phyloP scores from a whole-genome alignment of 2,797 vertebrate species.

The Carcharodon carcharias region DNA sequence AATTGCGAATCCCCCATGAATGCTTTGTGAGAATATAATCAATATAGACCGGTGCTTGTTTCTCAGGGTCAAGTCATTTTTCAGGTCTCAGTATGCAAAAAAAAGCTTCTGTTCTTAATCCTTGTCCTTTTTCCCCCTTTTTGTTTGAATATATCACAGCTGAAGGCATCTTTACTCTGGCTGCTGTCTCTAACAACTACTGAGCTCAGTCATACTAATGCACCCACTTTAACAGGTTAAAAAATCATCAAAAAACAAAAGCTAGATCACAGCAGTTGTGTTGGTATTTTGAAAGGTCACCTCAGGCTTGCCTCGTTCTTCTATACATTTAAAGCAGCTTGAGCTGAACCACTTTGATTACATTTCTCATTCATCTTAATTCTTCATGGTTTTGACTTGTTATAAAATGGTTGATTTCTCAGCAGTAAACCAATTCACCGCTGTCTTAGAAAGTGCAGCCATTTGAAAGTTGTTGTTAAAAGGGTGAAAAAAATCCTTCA shows the following conservation, averaged over 20 bases:
- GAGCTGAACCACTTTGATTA: conserved; percentile 56
- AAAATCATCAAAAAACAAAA: neutral
- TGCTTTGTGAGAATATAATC: neutral
- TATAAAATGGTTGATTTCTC: conserved; percentile 49
- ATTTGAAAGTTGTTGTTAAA: conserved; percentile 58
- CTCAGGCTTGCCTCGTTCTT: neutral
- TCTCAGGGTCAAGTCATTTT: neutral
- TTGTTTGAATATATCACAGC: neutral
- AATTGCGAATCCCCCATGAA: neutral
- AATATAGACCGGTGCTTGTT: neutral
- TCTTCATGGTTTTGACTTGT: conserved; percentile 49
- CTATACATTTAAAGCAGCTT: conserved; percentile 53
- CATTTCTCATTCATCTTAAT: conserved; percentile 66
- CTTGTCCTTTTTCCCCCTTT: neutral
- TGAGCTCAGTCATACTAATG: neutral
- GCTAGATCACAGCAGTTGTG: neutral
- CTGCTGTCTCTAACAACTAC: neutral
- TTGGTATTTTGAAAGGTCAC: conserved; percentile 36
- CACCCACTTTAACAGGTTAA: neutral
- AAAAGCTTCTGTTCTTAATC: neutral
- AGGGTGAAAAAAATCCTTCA: conserved; percentile 53
- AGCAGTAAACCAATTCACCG: conserved; percentile 47
- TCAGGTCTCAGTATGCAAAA: neutral
- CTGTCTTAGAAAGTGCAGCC: conserved; percentile 48
- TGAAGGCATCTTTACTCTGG: neutral